These are phyloP conservation scores for Drosophila recens DNA, from an alignment of 2,888 invertebrate species.

Conservation along the genomic window DNA sequence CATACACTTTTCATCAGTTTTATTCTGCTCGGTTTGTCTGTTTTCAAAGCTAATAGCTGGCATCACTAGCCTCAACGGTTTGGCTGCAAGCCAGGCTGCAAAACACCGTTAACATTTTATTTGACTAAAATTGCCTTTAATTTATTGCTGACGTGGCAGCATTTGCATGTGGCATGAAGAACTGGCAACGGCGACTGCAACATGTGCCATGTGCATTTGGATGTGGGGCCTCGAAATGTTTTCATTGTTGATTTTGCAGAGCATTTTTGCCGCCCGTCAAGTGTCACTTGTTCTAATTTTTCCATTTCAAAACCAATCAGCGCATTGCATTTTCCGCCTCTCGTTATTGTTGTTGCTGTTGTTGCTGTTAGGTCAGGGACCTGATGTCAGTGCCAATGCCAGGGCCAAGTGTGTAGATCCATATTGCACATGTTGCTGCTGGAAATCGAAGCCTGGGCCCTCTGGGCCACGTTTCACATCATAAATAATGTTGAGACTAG, in stretches of 20 bases:
- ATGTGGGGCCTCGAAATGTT: constrained; percentile 59
- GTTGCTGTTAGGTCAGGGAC: constrained; percentile 26
- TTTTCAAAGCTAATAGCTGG: neutral
- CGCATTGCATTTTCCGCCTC: constrained; percentile 19
- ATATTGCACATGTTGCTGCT: constrained; percentile 9
- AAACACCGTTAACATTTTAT: constrained; percentile 78
- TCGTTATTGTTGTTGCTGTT: neutral
- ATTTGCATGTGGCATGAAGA: constrained; percentile 53
- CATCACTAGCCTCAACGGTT: neutral
- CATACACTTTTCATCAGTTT: no score
- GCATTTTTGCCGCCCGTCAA: constrained; percentile 49
- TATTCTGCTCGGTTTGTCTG: neutral
- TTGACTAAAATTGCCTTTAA: constrained; percentile 81
- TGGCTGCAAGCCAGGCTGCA: constrained; percentile 36
- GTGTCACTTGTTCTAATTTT: constrained; percentile 80
- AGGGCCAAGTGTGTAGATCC: constrained; percentile 11
- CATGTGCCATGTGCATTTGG: constrained; percentile 22
- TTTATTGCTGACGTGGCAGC: constrained; percentile 78
- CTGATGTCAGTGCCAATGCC: constrained; percentile 35
- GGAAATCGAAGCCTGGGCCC: constrained; percentile 48
- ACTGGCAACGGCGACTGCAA: constrained; percentile 7
- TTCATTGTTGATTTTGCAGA: constrained; percentile 76
- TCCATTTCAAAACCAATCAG: constrained; percentile 78
- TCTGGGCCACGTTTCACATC: constrained; percentile 55
- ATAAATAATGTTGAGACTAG: constrained; percentile 65